These are phyloP conservation scores for Psophia crepitans DNA, from an alignment of 2,113 vertebrate species.

Conservation along the genomic window DNA sequence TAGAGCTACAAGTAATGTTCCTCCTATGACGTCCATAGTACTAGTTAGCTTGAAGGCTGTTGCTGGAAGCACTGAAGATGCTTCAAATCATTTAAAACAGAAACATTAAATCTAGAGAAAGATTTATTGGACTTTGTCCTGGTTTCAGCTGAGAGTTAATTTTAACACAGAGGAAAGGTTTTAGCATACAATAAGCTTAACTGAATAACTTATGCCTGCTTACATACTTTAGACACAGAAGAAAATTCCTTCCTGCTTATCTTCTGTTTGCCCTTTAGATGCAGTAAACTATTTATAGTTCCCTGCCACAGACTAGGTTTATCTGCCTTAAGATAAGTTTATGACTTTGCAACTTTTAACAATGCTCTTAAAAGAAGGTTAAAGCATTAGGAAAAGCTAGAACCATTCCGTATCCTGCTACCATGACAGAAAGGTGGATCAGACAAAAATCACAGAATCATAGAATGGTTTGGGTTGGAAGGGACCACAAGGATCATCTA, in stretches of 20 bases:
- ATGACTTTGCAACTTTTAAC: background rate
- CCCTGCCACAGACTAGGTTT: background rate
- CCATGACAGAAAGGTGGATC: background rate
- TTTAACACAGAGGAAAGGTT: background rate
- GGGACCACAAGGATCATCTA: no score
- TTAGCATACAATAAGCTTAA: background rate
- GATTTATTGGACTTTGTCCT: background rate
- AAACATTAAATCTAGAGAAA: background rate
- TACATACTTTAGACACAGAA: background rate
- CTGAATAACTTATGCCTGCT: background rate
- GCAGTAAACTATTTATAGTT: background rate
- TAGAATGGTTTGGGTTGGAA: no score
- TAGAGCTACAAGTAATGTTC: background rate
- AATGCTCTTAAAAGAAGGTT: background rate
- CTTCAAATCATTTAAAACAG: background rate
- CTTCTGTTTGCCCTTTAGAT: background rate
- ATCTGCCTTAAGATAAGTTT: background rate
- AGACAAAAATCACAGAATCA: no score
- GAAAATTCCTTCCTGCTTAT: background rate
- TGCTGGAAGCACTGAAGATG: background rate
- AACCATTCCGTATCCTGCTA: background rate
- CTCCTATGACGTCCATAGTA: background rate
- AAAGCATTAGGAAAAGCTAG: background rate
- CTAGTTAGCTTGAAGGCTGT: background rate
- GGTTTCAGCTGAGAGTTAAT: no score